Evolutionary conservation across 2,888 invertebrate species (phyloP), one percentile per base, ranked within the genome.

Genomic region (Melinaea marsaeus): DNA sequence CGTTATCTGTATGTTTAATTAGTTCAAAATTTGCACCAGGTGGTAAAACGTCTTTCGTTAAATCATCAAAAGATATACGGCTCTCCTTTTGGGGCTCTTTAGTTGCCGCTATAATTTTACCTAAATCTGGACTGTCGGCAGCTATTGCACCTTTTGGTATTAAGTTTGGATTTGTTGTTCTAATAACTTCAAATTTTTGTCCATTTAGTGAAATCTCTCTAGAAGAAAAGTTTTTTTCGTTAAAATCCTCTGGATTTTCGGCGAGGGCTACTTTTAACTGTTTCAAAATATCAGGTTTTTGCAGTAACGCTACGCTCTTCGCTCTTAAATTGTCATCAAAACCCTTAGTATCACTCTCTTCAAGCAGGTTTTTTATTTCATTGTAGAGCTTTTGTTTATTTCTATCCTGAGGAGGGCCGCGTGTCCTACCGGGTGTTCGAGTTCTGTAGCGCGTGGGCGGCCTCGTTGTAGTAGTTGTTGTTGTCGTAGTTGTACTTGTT

Each of bases 1-100:
- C 96, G 67, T 94, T 93, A 55, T 93, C 93, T 22, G 94, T 92
- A 61, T 96, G 95, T 75, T 95, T 94, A n/a, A 95, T 92, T 0
- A 96, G 91, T 81, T 97, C 96, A 74, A 94, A 96, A 73, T 96
- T 94, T 0, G 95, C 94, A 2, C 95, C 95, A 0, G 95, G 94
- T 1, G 96, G 96, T 64, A 96, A 85, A 0, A 96, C 94, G 0
- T 94, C 95, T 79, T 95, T 95, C 0, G 96, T 95, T 55, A 96
- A 82, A 76, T 96, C 95, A 58, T 96, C 95, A 7, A 96, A 91
- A 2, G 95, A 92, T 32, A 92, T 91, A 68, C 92, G 92, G 37
- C 94, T 94, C 65, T 95, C 95, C 79, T 75, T 93, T 63, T 84
- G 80, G 11, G 81, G 74, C 67, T 84, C 83, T 1, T 92, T 86